Percentiles rank a stretch among this genome's conserved stretches.
Evolutionary conservation across 1,140 invertebrate genomes (phyloP).

Genomic region (Acromyrmex charruanus): DNA sequence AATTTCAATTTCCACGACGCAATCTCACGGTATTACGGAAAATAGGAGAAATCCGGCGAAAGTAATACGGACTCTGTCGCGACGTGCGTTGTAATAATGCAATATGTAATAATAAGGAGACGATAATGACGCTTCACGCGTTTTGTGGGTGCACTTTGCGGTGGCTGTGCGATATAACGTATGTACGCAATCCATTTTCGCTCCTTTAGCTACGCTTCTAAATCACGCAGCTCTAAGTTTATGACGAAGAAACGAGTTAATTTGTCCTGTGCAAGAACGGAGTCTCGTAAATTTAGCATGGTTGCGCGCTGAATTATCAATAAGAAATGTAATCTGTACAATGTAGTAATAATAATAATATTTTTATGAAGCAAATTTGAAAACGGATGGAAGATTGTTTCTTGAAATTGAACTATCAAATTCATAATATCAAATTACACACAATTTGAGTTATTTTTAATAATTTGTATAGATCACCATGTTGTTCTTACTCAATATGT

Average conservation of each 20-base stretch:
- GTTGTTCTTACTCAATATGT: too few relatives aligned
- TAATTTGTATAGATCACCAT: too few relatives aligned
- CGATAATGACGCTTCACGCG: conserved; percentile 70
- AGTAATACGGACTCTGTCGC: conserved; percentile 78
- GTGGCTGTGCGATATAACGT: conserved; percentile 1
- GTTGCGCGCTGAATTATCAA: conserved; percentile 5
- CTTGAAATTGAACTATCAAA: not conserved
- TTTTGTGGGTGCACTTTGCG: conserved; percentile 6
- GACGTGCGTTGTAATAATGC: conserved; percentile 75
- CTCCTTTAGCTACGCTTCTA: conserved; percentile 17
- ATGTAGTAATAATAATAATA: not conserved
- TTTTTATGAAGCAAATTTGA: not conserved
- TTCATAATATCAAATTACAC: too few relatives aligned
- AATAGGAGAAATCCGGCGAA: conserved; percentile 85
- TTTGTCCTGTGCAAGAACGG: not conserved
- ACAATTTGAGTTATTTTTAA: too few relatives aligned
- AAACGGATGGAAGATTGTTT: not conserved
- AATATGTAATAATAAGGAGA: conserved; percentile 74
- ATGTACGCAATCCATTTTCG: conserved; percentile 37
- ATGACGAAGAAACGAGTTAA: conserved; percentile 20
- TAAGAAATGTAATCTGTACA: conserved; percentile 27
- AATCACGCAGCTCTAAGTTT: conserved; percentile 45
- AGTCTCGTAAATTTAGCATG: conserved; percentile 36
- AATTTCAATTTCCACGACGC: conserved; percentile 80
- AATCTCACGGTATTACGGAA: conserved; percentile 82